Evolutionary conservation across 2,888 invertebrate genomes (phyloP), one percentile per base, ranked within the genome.

Genomic region (Dynastes tityus): DNA sequence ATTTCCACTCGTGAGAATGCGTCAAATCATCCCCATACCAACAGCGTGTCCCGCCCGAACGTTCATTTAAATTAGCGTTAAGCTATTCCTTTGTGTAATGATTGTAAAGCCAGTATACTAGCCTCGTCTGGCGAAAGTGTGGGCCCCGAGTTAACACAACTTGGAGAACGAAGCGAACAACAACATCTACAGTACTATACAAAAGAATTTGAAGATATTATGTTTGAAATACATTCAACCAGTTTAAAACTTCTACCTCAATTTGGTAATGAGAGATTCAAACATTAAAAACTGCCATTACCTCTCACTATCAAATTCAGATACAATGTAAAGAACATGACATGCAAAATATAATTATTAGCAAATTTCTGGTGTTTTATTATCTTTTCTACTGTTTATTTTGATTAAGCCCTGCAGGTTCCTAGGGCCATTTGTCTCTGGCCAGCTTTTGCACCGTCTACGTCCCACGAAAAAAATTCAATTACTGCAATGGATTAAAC

Each of bases 231-330:
- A 1, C 11, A 53, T 53, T 53, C 53, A n/a, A 53, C n/a, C 16
- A n/a, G 11, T 53, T 53, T 53, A 53, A 53, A 16, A 53, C 53
- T 53, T 53, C 53, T 53, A n/a, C 13, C 53, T 53, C 53, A 53
- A 53, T 53, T 53, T 11, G 8, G 53, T 53, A n/a, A 13, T n/a
- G 11, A 53, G 13, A 53, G 13, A 53, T 53, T 11, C 8, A 53
- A 53, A 53, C 53, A 53, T 53, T 53, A 53, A 53, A 53, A 53
- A 53, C 53, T 11, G 11, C 16, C 4, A 53, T 53, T n/a, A 53
- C 13, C 16, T 53, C 53, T 3, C 4, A 53, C 11, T 53, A 53
- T 11, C 11, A 53, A 53, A 53, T 53, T 11, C 13, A 13, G 11
- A 53, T 13, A 53, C n/a, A 53, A n/a, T 53, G 53, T 53, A 13